Percentiles rank a stretch among this genome's conserved stretches.
phyloP scores from a whole-genome alignment of 2,888 invertebrate species.

The Melanostoma mellinum region DNA sequence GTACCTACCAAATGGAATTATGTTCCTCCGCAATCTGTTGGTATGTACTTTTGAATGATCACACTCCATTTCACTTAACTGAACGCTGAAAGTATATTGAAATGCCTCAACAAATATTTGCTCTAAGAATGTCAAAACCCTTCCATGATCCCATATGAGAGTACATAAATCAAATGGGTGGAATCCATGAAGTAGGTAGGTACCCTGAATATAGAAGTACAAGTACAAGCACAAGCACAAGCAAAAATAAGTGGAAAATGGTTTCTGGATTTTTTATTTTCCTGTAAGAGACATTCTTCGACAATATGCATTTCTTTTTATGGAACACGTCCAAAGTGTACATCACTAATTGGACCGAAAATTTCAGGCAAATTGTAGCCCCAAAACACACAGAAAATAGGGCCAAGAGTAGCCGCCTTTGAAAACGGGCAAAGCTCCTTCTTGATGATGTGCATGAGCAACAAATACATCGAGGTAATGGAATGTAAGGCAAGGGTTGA shows the following conservation, averaged over 20 bases:
- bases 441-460: slow-evolving; percentile 17
- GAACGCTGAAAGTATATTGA: neutral
- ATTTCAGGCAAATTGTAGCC: slow-evolving; percentile 51
- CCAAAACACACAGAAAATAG: slow-evolving; percentile 46
- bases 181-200: neutral
- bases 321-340: slow-evolving; percentile 44
- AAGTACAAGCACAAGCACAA: neutral
- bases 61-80: slow-evolving; percentile 48
- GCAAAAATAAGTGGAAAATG: slow-evolving; percentile 42
- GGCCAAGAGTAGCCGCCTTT: slow-evolving; percentile 48
- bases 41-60: slow-evolving; percentile 55
- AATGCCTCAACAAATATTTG: slow-evolving; percentile 51
- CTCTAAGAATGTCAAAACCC: slow-evolving; percentile 65
- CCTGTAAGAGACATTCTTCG: slow-evolving; percentile 1
- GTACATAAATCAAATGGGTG: slow-evolving; percentile 26
- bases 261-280: neutral
- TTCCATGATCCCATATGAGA: neutral
- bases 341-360: slow-evolving; percentile 57
- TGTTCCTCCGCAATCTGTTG: neutral
- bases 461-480: slow-evolving; percentile 15
- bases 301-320: slow-evolving; percentile 34
- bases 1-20: slow-evolving; percentile 3
- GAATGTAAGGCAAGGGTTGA: slow-evolving; percentile 28
- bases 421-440: slow-evolving; percentile 12
- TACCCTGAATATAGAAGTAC: neutral